Evolutionary conservation across 2,888 invertebrate genomes (phyloP).

Genomic region (Diaperis boleti): DNA sequence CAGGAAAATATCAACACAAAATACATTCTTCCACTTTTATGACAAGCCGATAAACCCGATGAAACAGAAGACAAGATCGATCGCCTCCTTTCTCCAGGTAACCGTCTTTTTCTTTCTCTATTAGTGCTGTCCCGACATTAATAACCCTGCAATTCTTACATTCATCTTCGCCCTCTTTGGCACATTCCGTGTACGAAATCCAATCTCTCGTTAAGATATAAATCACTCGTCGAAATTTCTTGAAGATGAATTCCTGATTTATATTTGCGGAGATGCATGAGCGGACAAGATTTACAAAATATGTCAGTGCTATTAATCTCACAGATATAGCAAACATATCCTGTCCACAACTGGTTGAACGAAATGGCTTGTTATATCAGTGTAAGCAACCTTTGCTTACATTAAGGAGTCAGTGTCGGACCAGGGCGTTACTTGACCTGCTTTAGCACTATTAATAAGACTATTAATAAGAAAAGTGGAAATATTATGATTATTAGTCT

Average conservation of each 20-base stretch:
- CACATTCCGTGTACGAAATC: slow-evolving; percentile 4
- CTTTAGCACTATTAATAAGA: too few species aligned
- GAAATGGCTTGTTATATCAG: slow-evolving; percentile 9
- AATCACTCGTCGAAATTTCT: slow-evolving; percentile 24
- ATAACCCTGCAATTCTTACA: slow-evolving; percentile 26
- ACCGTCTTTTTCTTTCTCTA: neutral
- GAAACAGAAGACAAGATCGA: slow-evolving; percentile 8
- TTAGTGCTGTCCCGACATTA: slow-evolving; percentile 4
- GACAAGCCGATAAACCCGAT: slow-evolving; percentile 17
- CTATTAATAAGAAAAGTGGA: too few species aligned
- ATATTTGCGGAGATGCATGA: slow-evolving; percentile 31
- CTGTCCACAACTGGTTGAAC: slow-evolving; percentile 14
- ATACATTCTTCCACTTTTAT: slow-evolving; percentile 8
- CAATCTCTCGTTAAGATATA: slow-evolving; percentile 30
- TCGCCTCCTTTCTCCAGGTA: slow-evolving; percentile 3
- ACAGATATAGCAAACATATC: slow-evolving; percentile 19
- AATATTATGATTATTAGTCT: too few species aligned
- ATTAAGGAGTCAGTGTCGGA: too few species aligned
- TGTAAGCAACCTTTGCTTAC: slow-evolving; percentile 17
- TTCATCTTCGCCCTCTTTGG: slow-evolving; percentile 10
- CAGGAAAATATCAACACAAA: neutral
- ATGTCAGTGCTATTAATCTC: slow-evolving; percentile 25
- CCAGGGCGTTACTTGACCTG: too few species aligned
- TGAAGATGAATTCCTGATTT: slow-evolving; percentile 30
- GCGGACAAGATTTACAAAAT: slow-evolving; percentile 29